A percentile compares a stretch with the other conserved stretches of the same genome.
Evolutionary conservation across 2,797 vertebrate genomes (phyloP).

Genomic region (Sebastes reedi): DNA sequence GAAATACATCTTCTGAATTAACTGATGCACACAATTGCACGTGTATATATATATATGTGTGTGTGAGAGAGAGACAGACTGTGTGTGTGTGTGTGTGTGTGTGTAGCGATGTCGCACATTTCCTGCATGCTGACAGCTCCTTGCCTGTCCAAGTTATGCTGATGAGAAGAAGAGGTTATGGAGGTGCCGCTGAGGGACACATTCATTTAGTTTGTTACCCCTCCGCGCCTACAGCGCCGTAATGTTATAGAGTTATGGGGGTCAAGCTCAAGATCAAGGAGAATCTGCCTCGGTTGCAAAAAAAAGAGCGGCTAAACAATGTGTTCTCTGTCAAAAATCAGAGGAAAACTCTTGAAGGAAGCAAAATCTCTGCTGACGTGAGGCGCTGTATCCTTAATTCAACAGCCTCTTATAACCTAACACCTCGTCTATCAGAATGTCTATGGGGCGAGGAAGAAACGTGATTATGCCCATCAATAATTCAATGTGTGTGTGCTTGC

Average conservation of each 20-base stretch:
- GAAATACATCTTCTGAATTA: slow-evolving; percentile 24
- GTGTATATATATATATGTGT: not conserved
- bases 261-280: slow-evolving; percentile 76
- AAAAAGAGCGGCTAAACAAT: slow-evolving; percentile 71
- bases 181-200: slow-evolving; percentile 61
- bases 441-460: slow-evolving; percentile 76
- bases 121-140: slow-evolving; percentile 57
- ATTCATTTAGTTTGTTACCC: slow-evolving; percentile 70
- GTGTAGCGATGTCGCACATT: slow-evolving; percentile 9
- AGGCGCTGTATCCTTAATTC: slow-evolving; percentile 73
- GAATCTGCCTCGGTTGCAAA: slow-evolving; percentile 77
- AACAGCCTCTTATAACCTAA: slow-evolving; percentile 79
- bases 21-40: not conserved
- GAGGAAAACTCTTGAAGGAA: slow-evolving; percentile 69
- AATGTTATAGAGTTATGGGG: slow-evolving; percentile 76
- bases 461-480: slow-evolving; percentile 84
- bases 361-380: slow-evolving; percentile 79
- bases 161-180: slow-evolving; percentile 70
- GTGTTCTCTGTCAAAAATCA: slow-evolving; percentile 77
- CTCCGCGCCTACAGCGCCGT: slow-evolving; percentile 46
- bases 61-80: not conserved
- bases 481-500: slow-evolving; percentile 68
- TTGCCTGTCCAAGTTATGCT: slow-evolving; percentile 67
- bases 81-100: not conserved
- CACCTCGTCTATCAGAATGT: slow-evolving; percentile 78